Percentiles rank a stretch among this genome's conserved stretches.
Conservation (phyloP, 2,113 vertebrate genomes). For the Macrotis lagotis region DNA sequence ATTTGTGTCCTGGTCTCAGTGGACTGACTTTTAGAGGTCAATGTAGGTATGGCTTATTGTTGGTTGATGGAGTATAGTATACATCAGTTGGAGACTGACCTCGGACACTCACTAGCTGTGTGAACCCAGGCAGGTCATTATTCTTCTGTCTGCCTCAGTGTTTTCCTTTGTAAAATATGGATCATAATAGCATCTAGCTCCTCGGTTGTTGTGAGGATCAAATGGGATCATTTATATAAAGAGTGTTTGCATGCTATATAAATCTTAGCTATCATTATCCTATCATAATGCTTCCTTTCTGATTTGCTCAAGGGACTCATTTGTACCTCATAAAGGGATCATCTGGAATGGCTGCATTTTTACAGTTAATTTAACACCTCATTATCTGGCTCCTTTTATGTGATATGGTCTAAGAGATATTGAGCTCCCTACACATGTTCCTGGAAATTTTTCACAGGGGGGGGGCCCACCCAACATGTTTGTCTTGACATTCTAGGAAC, state of each 20-base stretch:
- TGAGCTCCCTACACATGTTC: background rate
- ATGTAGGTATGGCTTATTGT: background rate
- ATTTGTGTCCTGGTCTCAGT: background rate
- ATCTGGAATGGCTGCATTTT: background rate
- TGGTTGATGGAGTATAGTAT: background rate
- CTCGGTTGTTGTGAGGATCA: background rate
- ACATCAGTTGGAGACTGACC: background rate
- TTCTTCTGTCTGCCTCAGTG: background rate
- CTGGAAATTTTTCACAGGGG: background rate
- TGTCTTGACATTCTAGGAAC: background rate
- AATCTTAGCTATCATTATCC: background rate
- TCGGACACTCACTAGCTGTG: background rate
- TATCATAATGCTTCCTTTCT: background rate
- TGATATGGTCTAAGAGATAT: background rate
- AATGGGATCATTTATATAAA: background rate
- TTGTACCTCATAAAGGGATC: background rate
- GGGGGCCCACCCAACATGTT: background rate
- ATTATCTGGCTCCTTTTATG: background rate
- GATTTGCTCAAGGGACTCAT: background rate
- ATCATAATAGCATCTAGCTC: background rate
- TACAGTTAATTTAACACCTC: background rate
- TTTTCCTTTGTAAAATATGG: background rate
- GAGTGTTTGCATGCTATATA: background rate
- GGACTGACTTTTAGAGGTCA: background rate
- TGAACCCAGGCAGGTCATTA: background rate